Base-by-base conservation (phyloP, 2,888 invertebrate species). In the Zelleria hepariella region DNA sequence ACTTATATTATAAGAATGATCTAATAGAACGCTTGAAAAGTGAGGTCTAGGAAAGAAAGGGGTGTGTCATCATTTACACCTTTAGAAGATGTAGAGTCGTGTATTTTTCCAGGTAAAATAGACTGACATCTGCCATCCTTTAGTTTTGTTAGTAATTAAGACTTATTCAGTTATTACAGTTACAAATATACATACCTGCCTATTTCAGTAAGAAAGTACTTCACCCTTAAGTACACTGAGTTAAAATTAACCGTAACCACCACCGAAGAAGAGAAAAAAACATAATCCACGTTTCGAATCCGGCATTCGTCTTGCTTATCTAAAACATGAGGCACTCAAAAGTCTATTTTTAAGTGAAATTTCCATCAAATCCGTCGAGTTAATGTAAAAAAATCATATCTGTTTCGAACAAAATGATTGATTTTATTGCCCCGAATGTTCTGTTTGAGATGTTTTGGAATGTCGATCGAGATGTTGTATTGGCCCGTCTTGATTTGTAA, bases 271-370 rank as follows among this genome's bases (percentile, higher is more conserved):
- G 32, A 42, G n/a, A n/a, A n/a, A 49, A 49, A 49, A 49, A 18
- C 49, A 20, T 49, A 49, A 53, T 24, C 53, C 15, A 25, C 23
- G 77, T 71, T 77, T 77, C 69, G 75, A 80, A 77, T 73, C 65
- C 75, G 56, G 67, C 73, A 80, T 84, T 77, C 80, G 81, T 82
- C 80, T 80, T 80, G 82, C 82, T 85, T 85, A 86, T 85, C 84
- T 80, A 47, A 2, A 5, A 54, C 71, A 61, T 66, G 64, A 68
- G 77, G 78, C 85, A 86, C 86, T 86, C 85, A 83, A 85, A 86
- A 84, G 68, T 85, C 86, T 86, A 86, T 86, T 86, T 86, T 85
- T 84, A 83, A 82, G 78, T 77, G 68, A 81, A 84, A 84, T 61
- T 59, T 59, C 60, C 49, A 58, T 55, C 58, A 57, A 60, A 60